Conservation (phyloP, 2,888 invertebrate species). For the Dryococelus australis region DNA sequence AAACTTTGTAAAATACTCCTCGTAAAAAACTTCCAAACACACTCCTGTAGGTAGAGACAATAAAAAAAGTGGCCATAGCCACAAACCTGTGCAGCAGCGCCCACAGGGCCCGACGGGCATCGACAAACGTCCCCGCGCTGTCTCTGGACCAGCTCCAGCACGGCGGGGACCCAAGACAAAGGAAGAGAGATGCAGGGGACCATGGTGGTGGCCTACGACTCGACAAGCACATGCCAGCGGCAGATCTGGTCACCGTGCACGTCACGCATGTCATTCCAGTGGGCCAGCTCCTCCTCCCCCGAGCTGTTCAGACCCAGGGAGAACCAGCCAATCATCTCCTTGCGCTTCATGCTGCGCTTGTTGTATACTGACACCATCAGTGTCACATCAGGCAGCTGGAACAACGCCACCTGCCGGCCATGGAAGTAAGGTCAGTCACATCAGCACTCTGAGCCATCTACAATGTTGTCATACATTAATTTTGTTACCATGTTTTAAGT, state of each 20-base stretch:
- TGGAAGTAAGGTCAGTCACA: slow-evolving; percentile 21
- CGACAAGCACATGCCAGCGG: slow-evolving; percentile 90
- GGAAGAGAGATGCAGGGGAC: neutral
- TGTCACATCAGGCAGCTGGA: slow-evolving; percentile 94
- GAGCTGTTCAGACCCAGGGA: slow-evolving; percentile 91
- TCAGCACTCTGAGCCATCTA: too few species aligned
- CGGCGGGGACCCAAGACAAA: neutral
- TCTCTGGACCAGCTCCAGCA: neutral
- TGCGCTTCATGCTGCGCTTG: slow-evolving; percentile 90
- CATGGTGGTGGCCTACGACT: slow-evolving; percentile 56
- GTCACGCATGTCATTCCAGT: slow-evolving; percentile 94
- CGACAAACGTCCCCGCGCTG: neutral
- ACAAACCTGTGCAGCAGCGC: neutral
- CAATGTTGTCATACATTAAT: too few species aligned
- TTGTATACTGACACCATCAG: slow-evolving; percentile 93
- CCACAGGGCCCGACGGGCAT: slow-evolving; percentile 1
- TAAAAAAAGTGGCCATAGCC: neutral
- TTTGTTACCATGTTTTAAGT: too few species aligned
- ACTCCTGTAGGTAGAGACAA: too few species aligned
- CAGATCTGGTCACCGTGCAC: slow-evolving; percentile 86
- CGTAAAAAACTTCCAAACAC: neutral
- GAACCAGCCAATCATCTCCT: slow-evolving; percentile 98
- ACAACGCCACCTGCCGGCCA: slow-evolving; percentile 82
- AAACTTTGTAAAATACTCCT: neutral
- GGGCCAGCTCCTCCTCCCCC: slow-evolving; percentile 88